Base-by-base conservation (phyloP, 2,888 invertebrate genomes). In the Dilophus febrilis region DNA sequence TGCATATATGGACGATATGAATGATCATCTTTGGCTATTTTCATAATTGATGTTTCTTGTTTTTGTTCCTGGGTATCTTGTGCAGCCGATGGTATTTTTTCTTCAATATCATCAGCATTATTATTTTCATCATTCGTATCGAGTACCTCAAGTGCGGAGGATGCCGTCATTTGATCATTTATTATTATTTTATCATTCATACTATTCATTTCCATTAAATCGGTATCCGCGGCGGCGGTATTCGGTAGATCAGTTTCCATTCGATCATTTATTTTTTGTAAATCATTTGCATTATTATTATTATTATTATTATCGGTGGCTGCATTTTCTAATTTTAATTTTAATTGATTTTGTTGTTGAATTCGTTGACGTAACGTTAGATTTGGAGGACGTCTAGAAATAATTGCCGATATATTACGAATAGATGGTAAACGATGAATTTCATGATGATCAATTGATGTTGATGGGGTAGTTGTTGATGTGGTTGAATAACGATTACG, bases 11-110 rank as follows among this genome's bases (percentile, higher is more conserved):
- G 40, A 6, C 42, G 32, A 35, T 41, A 45, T 3, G 38, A 35
- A 34, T 44, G 40, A 42, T 48, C 45, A 35, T 45, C 44, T 45
- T 54, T 55, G 6, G 67, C 68, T 47, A 70, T 70, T 51, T 70
- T 70, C 70, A 70, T 70, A 13, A 70, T 69, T 13, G 68, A 67
- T 42, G 67, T 68, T 46, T 69, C 68, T 11, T 67, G 66, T 42
- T 63, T 51, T 19, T 6, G 7, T 35, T 35, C 35, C 8, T 22
- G 22, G 8, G 5, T n/a, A n/a, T 19, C 10, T 16, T 64, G 61
- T n/a, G n/a, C n/a, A 33, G 10, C 16, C 16, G 11, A 16, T 33
- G 16, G 17, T 14, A 33, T 38, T 12, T 14, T 38, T 3, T 38
- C 38, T 16, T 28, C 19, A 12, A 13, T 16, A 8, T n/a, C n/a